Evolutionary conservation across 1,140 invertebrate species (phyloP).

Genomic region (Drosophila tristis): DNA sequence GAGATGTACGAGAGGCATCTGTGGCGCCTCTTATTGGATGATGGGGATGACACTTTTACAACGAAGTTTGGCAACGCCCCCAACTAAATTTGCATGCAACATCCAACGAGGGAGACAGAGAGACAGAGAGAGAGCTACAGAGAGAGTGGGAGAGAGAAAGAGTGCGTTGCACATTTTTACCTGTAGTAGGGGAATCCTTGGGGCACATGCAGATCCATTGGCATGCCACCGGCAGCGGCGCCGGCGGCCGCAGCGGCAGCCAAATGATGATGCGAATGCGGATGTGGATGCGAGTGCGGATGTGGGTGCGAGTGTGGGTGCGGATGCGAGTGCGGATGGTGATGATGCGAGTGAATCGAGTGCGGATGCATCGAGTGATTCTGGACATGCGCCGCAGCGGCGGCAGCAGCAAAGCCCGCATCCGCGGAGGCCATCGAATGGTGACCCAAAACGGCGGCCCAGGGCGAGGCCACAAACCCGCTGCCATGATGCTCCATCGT

Average conservation of each 20-base stretch:
- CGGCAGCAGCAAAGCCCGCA: conserved; percentile 85
- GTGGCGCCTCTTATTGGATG: conserved; percentile 25
- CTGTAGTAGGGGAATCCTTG: conserved; percentile 95
- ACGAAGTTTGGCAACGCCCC: conserved; percentile 60
- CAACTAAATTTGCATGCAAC: conserved; percentile 51
- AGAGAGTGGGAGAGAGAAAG: conserved; percentile 1
- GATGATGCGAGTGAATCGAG: conserved; percentile 81
- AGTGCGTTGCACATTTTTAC: conserved; percentile 84
- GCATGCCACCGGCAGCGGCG: conserved; percentile 86
- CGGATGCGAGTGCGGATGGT: conserved; percentile 47
- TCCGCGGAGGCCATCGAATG: conserved; percentile 84
- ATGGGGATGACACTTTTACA: conserved; percentile 29
- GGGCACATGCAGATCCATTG: conserved; percentile 94
- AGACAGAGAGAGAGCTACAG: neutral
- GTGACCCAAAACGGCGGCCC: conserved; percentile 89
- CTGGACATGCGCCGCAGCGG: conserved; percentile 83
- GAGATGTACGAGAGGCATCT: conserved; percentile 1
- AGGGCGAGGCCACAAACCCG: conserved; percentile 88
- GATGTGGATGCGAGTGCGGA: conserved; percentile 83
- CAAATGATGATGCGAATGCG: conserved; percentile 74
- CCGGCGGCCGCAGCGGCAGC: conserved; percentile 57
- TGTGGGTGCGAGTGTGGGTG: conserved; percentile 81
- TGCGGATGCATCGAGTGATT: conserved; percentile 77
- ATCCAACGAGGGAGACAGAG: conserved; percentile 8
- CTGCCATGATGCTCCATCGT: conserved; percentile 88